A percentile compares a stretch with the other conserved stretches of the same genome.
These are phyloP conservation scores for Nesoenas mayeri DNA, from an alignment of 2,113 vertebrate species.

Conservation along the genomic window DNA sequence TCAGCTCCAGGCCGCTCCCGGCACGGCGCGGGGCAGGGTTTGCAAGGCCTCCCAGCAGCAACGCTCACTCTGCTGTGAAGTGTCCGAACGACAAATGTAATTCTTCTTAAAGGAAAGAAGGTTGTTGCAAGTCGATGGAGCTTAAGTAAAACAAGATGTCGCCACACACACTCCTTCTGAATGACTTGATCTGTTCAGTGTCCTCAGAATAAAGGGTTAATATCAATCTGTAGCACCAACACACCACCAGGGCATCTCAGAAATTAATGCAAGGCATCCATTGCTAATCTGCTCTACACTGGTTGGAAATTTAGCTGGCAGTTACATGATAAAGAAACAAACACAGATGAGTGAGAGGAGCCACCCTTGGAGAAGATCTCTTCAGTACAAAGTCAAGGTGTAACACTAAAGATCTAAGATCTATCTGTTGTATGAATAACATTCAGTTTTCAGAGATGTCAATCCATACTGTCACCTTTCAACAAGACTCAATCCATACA, in stretches of 20 bases:
- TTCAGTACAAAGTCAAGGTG: not conserved
- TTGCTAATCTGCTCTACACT: not conserved
- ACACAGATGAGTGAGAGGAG: not conserved
- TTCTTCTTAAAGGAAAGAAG: not conserved
- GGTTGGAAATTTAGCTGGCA: not conserved
- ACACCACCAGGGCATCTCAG: not conserved
- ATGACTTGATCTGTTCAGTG: not conserved
- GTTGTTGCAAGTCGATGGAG: rapidly evolving
- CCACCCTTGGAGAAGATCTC: not conserved
- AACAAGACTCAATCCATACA: not conserved
- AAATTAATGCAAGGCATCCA: not conserved
- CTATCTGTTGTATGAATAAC: not conserved
- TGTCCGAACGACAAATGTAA: not conserved
- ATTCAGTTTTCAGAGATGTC: not conserved
- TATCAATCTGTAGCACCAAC: not conserved
- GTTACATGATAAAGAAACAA: rapidly evolving
- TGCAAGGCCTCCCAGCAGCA: not conserved
- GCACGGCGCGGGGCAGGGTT: not conserved
- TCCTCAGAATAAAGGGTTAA: not conserved
- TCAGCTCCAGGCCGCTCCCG: not conserved
- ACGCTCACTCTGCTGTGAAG: rapidly evolving
- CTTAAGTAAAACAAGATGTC: not conserved
- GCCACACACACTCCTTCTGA: rapidly evolving
- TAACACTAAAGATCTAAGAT: not conserved
- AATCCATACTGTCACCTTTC: not conserved